These are phyloP conservation scores for Dermochelys coriacea DNA, from an alignment of 2,797 vertebrate species.

Conservation along the genomic window DNA sequence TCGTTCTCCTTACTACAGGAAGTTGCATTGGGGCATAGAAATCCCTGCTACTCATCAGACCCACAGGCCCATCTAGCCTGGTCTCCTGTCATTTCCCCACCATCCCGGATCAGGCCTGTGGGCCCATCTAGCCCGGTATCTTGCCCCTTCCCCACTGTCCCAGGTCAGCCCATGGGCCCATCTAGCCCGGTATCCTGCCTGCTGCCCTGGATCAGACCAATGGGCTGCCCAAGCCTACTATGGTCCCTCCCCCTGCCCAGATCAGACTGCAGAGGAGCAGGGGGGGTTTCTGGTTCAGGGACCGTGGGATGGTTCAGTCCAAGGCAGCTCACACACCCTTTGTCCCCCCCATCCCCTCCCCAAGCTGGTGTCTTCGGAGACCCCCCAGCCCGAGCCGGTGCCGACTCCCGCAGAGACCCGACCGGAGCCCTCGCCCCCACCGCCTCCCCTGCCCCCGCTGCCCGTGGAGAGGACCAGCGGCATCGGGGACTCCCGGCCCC, in stretches of 20 bases:
- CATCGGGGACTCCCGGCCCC: conserved; percentile 93
- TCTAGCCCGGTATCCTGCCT: background rate
- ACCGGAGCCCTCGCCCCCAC: conserved; percentile 86
- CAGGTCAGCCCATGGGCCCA: too few species aligned
- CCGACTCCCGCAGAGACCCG: conserved; percentile 78
- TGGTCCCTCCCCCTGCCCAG: background rate
- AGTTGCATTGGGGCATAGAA: too few species aligned
- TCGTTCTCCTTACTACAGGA: background rate
- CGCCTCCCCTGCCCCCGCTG: conserved; percentile 88
- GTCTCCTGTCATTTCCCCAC: background rate
- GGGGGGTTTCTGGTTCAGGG: background rate
- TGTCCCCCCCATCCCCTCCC: background rate
- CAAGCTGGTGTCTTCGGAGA: conserved; percentile 91
- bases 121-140: background rate
- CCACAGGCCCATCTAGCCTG: background rate
- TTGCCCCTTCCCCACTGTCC: too few species aligned
- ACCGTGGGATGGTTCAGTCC: background rate
- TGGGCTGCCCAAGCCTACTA: too few species aligned
- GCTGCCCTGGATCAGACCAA: too few species aligned
- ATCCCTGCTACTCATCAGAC: conserved; percentile 47
- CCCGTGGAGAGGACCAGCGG: conserved; percentile 91
- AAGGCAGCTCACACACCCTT: background rate
- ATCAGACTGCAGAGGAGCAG: background rate
- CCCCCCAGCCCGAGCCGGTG: conserved; percentile 77
- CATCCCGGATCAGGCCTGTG: background rate